A percentile compares a stretch with the other conserved stretches of the same genome.
These are phyloP conservation scores for Fulica atra DNA, from an alignment of 2,113 vertebrate species.

Conservation along the genomic window DNA sequence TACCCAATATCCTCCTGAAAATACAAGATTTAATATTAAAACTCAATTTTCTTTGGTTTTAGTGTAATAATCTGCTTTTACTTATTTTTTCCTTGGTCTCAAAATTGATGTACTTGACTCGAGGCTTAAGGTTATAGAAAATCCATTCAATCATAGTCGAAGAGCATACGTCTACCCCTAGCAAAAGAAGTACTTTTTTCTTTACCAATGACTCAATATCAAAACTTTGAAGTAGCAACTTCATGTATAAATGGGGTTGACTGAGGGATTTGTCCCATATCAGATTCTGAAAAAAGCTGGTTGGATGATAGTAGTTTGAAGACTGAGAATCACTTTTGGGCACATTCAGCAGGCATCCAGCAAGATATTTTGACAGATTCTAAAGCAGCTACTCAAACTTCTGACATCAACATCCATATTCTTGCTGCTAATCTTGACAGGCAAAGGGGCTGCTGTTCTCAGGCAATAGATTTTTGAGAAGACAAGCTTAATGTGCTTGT, in stretches of 20 bases:
- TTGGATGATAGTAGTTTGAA: neutral
- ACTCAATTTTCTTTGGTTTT: neutral
- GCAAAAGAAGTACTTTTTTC: neutral
- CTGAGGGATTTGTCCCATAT: neutral
- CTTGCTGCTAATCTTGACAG: conserved; percentile 40
- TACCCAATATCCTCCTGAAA: neutral
- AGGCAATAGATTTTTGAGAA: conserved; percentile 5
- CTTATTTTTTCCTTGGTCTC: neutral
- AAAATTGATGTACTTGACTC: neutral
- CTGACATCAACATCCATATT: neutral
- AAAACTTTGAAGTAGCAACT: neutral
- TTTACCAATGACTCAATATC: neutral
- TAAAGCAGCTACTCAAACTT: conserved; percentile 41
- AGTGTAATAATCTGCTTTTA: neutral
- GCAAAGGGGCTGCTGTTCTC: neutral
- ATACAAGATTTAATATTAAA: neutral
- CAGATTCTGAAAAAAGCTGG: neutral
- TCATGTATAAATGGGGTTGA: neutral
- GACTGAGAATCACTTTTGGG: conserved; percentile 24
- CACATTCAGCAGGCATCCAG: conserved; percentile 9
- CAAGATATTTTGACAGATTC: conserved; percentile 46
- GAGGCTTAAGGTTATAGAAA: neutral
- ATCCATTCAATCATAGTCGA: neutral
- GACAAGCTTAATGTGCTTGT: neutral
- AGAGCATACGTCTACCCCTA: neutral